Evolutionary conservation across 1,140 invertebrate species (phyloP), one percentile per base, ranked within the genome.

Genomic region (Drosophila yakuba): DNA sequence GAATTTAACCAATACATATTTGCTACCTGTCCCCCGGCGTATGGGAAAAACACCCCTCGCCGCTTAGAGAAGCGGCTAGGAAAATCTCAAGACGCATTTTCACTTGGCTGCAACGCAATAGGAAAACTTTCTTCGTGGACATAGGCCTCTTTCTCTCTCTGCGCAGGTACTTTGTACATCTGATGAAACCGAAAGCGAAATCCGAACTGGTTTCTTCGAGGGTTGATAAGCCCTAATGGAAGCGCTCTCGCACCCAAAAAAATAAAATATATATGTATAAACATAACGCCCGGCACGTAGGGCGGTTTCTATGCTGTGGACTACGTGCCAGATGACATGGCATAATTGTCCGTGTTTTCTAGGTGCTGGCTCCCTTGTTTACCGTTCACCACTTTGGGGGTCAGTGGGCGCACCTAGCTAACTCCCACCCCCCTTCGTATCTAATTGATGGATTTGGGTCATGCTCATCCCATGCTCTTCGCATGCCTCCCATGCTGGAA

Each of bases 251-350:
- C 61, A 36, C 25, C 17, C 5, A n/a, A 32, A 55, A 55, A 69
- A 23, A 69, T 39, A 68, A 14, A 25, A 32, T 32, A 32, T 32
- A 25, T 25, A 17, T 1, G 2, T 47, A 25, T 28, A n/a, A 28
- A 51, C 48, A 47, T 57, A 63, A 59, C 36, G 32, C 6, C 23
- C 51, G 44, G 79, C 82, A 86, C 83, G 83, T 83, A 89, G 79
- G 79, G 64, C 82, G 25, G 17, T 39, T 61, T 67, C 51, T 60
- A 71, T 75, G 69, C 51, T 84, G 45, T 81, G 84, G 75, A 35
- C 84, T 86, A 86, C 83, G 83, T 86, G 83, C 79, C 15, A 38
- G 60, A 89, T 86, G 83, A 89, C 83, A 86, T 80, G 76, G 54
- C 74, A 88, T 44, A 62, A 68, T 60, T 52, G 35, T 67, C 47